phyloP scores from a whole-genome alignment of 2,888 invertebrate genomes.

The Dynastes grantii region DNA sequence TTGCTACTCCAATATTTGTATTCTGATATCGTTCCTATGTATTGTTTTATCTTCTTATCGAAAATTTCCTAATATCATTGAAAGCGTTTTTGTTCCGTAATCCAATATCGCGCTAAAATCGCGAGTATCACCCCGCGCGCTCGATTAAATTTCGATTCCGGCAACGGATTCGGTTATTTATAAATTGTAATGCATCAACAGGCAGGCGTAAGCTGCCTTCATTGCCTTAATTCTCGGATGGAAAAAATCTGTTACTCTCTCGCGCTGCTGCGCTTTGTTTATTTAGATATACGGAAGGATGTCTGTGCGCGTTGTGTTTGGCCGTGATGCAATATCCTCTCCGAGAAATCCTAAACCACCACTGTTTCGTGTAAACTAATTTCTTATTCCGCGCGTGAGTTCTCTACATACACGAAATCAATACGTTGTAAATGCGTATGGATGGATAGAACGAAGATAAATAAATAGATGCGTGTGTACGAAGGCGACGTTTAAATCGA shows the following conservation, averaged over 20 bases:
- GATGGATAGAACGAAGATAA: too few relatives aligned
- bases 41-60: too few relatives aligned
- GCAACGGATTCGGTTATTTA: slow-evolving; percentile 2
- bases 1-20: too few relatives aligned
- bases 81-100: background rate
- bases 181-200: background rate
- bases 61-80: background rate
- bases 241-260: slow-evolving; percentile 33
- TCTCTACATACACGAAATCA: slow-evolving; percentile 15
- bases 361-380: slow-evolving; percentile 40
- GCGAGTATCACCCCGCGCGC: background rate
- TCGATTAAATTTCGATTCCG: background rate
- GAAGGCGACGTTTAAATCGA: slow-evolving; percentile 4
- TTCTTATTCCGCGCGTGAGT: slow-evolving; percentile 37
- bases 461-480: slow-evolving; percentile 15
- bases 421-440: background rate
- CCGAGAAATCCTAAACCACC: slow-evolving; percentile 35
- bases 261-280: slow-evolving; percentile 23
- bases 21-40: too few relatives aligned
- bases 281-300: slow-evolving; percentile 39
- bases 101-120: background rate
- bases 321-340: slow-evolving; percentile 45
- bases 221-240: slow-evolving; percentile 15
- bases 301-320: slow-evolving; percentile 19
- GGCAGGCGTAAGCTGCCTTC: background rate